Evolutionary conservation across 2,797 vertebrate genomes (phyloP).

Genomic region (Crossoptilon crossoptilon): DNA sequence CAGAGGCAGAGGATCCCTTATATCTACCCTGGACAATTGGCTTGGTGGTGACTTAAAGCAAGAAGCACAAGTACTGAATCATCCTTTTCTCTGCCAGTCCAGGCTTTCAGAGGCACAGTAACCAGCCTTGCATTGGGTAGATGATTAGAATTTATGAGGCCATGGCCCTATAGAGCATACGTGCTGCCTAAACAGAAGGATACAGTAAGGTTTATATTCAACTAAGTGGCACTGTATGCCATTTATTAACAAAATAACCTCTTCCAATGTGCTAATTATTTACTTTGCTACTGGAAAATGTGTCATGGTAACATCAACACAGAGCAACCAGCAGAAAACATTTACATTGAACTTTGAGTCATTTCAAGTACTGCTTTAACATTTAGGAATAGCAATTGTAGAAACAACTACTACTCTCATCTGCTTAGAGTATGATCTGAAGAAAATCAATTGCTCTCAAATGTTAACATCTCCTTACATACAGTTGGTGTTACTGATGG

Average conservation of each 20-base stretch:
- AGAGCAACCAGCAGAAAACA: background rate
- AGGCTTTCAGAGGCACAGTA: background rate
- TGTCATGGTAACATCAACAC: background rate
- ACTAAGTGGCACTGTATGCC: background rate
- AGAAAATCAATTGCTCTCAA: background rate
- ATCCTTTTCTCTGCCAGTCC: background rate
- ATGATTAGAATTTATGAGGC: background rate
- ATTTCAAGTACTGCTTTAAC: background rate
- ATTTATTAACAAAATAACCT: constrained; percentile 3
- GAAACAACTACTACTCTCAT: background rate
- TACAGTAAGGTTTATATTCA: background rate
- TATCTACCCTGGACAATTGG: background rate
- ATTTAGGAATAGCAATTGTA: constrained; percentile 1
- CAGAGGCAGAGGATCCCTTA: background rate
- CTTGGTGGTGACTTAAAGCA: background rate
- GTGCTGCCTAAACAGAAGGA: background rate
- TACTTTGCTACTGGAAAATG: constrained; percentile 15
- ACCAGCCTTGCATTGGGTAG: background rate
- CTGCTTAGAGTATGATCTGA: background rate
- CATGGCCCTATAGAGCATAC: background rate
- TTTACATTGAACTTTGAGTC: background rate
- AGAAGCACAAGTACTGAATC: background rate
- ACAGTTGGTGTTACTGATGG: background rate
- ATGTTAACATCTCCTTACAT: background rate
- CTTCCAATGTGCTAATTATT: constrained; percentile 19